Conservation (phyloP, 2,113 vertebrate genomes). For the Silurus glanis region DNA sequence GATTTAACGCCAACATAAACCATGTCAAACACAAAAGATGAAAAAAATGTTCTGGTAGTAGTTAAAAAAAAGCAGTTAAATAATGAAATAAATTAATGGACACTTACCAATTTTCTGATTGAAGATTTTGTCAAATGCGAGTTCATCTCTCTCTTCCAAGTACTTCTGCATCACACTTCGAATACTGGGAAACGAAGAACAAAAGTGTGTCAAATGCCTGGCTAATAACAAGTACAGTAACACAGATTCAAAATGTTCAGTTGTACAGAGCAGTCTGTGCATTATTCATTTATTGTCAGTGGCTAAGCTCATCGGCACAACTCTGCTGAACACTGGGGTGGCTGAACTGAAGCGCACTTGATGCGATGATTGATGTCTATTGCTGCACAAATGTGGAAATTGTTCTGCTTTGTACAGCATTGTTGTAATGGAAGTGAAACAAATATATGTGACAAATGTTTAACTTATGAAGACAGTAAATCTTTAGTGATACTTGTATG, state of each 20-base stretch:
- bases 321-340: neutral
- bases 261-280: neutral
- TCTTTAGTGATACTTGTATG: neutral
- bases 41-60: neutral
- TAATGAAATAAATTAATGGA: neutral
- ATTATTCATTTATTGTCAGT: neutral
- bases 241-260: neutral
- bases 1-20: neutral
- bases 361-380: neutral
- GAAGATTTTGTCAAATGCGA: conserved; percentile 98
- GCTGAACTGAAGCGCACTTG: neutral
- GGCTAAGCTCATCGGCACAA: neutral
- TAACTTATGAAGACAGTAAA: neutral
- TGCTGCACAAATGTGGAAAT: neutral
- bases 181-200: conserved; percentile 76
- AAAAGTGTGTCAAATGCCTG: neutral
- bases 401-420: neutral
- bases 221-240: neutral
- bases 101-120: conserved; percentile 96
- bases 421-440: neutral
- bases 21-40: neutral
- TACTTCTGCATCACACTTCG: conserved; percentile 99
- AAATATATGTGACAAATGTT: neutral
- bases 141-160: conserved; percentile 89
- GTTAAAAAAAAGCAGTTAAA: neutral